phyloP scores from a whole-genome alignment of 2,113 vertebrate genomes.

The Anhinga rufa region DNA sequence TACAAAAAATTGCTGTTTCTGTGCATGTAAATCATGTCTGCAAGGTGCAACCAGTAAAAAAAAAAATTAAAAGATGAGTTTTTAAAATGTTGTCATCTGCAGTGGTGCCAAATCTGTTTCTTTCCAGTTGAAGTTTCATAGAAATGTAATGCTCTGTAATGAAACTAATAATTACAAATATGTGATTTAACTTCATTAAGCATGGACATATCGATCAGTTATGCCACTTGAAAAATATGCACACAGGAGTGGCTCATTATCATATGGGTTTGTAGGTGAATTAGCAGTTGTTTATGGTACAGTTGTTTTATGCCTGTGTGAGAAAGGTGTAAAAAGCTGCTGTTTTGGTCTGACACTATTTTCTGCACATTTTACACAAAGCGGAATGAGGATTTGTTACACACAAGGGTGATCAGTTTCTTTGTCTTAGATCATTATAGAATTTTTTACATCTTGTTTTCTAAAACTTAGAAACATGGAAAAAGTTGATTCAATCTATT shows the following conservation, averaged over 20 bases:
- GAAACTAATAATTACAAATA: not conserved
- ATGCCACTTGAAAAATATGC: not conserved
- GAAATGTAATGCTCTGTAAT: not conserved
- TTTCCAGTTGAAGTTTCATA: not conserved
- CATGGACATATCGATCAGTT: not conserved
- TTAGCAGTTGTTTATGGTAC: not conserved
- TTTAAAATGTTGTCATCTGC: not conserved
- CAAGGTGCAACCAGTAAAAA: not conserved
- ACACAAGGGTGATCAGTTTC: not conserved
- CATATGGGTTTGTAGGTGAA: not conserved
- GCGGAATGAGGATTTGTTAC: not conserved
- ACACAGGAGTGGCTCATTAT: not conserved
- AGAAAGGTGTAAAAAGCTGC: not conserved
- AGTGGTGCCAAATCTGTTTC: not conserved
- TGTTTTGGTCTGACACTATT: not conserved
- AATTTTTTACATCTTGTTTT: not conserved
- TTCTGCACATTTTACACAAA: not conserved
- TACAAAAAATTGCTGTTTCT: not conserved
- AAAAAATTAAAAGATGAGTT: not conserved
- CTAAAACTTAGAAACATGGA: not conserved
- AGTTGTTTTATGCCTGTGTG: not conserved
- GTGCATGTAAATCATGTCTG: not conserved
- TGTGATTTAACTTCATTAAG: not conserved
- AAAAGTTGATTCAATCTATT: not conserved
- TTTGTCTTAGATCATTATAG: not conserved